A percentile compares a stretch with the other conserved stretches of the same genome.
These are phyloP conservation scores for Salarias fasciatus DNA, from an alignment of 2,797 vertebrate species.

Conservation along the genomic window DNA sequence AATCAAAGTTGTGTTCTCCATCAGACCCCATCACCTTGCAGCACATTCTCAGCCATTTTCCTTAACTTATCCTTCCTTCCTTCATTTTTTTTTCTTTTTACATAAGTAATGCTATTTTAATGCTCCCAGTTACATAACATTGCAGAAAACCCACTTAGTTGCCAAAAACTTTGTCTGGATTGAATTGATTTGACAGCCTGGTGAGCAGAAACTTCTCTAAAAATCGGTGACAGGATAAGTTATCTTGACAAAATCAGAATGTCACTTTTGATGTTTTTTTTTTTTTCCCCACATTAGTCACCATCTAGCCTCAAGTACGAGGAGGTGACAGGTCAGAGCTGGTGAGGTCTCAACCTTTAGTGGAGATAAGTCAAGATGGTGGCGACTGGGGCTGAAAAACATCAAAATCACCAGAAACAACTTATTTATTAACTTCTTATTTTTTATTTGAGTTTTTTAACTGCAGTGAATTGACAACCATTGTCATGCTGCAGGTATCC, in stretches of 20 bases:
- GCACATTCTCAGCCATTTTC: conserved; percentile 8
- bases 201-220: conserved; percentile 26
- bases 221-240: conserved; percentile 17
- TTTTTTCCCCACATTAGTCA: conserved; percentile 11
- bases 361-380: too few relatives aligned
- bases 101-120: conserved; percentile 49
- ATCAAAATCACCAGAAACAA: conserved; percentile 6
- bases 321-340: conserved; percentile 1
- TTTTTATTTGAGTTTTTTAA: not conserved
- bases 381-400: too few relatives aligned
- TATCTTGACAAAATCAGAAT: conserved; percentile 19
- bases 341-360: not conserved
- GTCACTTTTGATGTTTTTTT: conserved; percentile 21
- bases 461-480: conserved; percentile 14
- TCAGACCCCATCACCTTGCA: too few relatives aligned
- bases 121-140: conserved; percentile 46
- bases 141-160: conserved; percentile 23
- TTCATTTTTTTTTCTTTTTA: conserved; percentile 36
- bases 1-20: too few relatives aligned
- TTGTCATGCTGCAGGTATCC: conserved; percentile 21
- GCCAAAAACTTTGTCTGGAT: conserved; percentile 33
- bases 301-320: conserved; percentile 11
- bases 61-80: conserved; percentile 5
- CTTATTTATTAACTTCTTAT: too few relatives aligned
- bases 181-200: conserved; percentile 44